A percentile compares a stretch with the other conserved stretches of the same genome.
phyloP scores from a whole-genome alignment of 2,797 vertebrate species.

The Alosa sapidissima region DNA sequence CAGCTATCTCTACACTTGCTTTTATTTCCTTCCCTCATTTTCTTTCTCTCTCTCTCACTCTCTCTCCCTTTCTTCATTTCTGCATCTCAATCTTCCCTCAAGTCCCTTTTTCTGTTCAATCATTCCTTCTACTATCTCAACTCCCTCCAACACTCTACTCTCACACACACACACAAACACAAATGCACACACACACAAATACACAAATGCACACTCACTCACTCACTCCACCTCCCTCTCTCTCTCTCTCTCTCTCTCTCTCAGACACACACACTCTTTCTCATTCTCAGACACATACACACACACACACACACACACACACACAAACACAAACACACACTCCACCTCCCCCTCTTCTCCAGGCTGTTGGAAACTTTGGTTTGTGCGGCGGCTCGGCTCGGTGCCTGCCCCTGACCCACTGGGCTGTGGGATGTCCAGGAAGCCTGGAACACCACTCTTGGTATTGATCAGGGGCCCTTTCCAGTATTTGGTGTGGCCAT shows the following conservation, averaged over 20 bases:
- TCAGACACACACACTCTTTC: neutral
- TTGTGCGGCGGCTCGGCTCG: too few relatives aligned
- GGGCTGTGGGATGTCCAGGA: conserved; percentile 50
- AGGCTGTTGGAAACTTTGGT: neutral
- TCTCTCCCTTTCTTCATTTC: neutral
- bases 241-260: neutral
- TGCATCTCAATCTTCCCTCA: neutral
- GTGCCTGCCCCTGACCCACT: neutral
- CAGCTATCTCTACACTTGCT: neutral
- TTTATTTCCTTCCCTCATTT: conserved; percentile 1
- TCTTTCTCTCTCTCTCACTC: neutral
- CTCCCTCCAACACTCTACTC: neutral
- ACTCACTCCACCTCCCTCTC: neutral
- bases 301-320: neutral
- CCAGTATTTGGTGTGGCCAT: conserved; percentile 42
- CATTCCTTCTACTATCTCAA: neutral
- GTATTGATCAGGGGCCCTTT: conserved; percentile 63
- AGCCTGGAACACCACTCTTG: neutral
- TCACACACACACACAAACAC: neutral
- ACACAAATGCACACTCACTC: neutral
- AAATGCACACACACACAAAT: neutral
- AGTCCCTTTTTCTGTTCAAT: neutral
- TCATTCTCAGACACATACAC: too few relatives aligned
- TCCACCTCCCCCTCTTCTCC: neutral
- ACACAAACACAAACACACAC: neutral